Conservation (phyloP, 2,113 vertebrate species). For the Halcyon senegalensis region DNA sequence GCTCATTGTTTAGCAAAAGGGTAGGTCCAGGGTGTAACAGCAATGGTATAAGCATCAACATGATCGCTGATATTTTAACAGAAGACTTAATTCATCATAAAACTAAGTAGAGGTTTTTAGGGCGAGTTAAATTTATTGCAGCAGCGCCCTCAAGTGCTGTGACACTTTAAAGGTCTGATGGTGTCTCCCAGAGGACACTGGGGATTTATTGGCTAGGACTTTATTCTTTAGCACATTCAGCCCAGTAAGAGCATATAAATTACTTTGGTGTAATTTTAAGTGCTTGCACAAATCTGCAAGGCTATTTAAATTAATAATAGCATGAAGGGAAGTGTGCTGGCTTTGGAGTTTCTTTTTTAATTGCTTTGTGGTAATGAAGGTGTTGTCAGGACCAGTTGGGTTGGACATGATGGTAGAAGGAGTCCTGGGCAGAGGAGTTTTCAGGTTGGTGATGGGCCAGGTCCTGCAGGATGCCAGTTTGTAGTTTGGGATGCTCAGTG, state of each 20-base stretch:
- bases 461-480: background rate
- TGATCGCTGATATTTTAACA: background rate
- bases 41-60: background rate
- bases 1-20: background rate
- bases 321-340: background rate
- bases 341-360: background rate
- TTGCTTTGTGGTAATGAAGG: background rate
- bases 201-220: background rate
- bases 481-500: background rate
- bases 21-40: conserved; percentile 1
- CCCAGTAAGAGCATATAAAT: background rate
- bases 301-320: background rate
- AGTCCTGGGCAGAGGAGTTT: background rate
- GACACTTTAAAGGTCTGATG: background rate
- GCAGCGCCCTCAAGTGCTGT: conserved; percentile 68
- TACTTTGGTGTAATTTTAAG: background rate
- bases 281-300: background rate
- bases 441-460: background rate
- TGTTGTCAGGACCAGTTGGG: background rate
- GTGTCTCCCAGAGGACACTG: background rate
- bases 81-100: background rate
- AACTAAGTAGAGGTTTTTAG: background rate
- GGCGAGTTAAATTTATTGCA: conserved; percentile 57
- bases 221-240: background rate
- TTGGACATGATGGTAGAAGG: background rate